phyloP scores from a whole-genome alignment of 2,797 vertebrate species.

The Molossus alvarezi region DNA sequence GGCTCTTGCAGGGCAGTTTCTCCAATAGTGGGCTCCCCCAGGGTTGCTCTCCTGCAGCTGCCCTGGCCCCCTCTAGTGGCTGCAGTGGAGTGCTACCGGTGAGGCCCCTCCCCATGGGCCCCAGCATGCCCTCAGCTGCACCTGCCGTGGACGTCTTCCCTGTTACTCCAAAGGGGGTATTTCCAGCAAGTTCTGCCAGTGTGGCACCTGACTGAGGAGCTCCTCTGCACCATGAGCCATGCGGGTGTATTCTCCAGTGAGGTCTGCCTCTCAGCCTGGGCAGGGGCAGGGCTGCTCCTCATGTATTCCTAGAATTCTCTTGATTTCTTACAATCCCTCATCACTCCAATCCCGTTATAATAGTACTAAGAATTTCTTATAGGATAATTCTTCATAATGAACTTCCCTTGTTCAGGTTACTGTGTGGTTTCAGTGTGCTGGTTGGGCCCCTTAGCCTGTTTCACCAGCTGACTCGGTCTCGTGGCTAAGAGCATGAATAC shows the following conservation, averaged over 20 bases:
- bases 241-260: not conserved
- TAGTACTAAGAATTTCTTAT: not conserved
- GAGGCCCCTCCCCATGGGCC: not conserved
- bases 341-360: not conserved
- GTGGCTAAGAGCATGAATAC: not conserved
- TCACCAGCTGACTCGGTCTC: not conserved
- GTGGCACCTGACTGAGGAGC: not conserved
- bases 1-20: not conserved
- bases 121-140: not conserved
- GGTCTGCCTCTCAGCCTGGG: no score
- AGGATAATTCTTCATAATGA: not conserved
- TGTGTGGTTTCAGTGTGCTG: not conserved
- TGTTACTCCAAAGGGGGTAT: not conserved
- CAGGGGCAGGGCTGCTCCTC: not conserved
- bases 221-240: not conserved
- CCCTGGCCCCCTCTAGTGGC: not conserved
- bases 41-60: not conserved
- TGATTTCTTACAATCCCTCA: not conserved
- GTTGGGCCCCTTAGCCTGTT: not conserved
- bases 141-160: not conserved
- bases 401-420: not conserved
- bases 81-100: not conserved
- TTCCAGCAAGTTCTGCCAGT: not conserved
- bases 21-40: not conserved
- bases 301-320: not conserved